A percentile compares a stretch with the other conserved stretches of the same genome.
These are phyloP conservation scores for Cataglyphis hispanica DNA, from an alignment of 1,140 invertebrate species.

Conservation along the genomic window DNA sequence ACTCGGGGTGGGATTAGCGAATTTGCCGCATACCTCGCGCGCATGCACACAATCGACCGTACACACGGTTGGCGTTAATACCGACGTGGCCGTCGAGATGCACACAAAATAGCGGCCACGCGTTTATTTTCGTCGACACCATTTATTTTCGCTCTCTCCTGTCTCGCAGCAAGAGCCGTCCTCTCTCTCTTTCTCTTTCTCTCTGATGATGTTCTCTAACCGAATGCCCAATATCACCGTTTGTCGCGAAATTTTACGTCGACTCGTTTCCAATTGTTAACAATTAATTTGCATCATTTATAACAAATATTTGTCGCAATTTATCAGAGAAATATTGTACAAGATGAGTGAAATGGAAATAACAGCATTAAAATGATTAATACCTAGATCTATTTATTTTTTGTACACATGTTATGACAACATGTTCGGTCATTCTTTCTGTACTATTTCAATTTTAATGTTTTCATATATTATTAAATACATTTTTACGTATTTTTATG, in stretches of 20 bases:
- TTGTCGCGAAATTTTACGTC: slow-evolving; percentile 23
- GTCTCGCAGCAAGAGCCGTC: not conserved
- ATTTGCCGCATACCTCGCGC: slow-evolving; percentile 71
- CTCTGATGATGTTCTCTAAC: not conserved
- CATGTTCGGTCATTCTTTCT: not conserved
- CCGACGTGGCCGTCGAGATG: slow-evolving; percentile 66
- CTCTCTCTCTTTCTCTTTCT: not conserved
- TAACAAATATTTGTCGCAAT: not conserved
- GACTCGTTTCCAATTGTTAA: not conserved
- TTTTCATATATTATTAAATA: not conserved
- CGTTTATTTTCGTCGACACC: slow-evolving; percentile 79
- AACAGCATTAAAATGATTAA: not conserved
- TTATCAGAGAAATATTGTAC: not conserved
- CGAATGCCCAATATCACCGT: not conserved
- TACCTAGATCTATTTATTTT: not conserved
- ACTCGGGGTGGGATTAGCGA: slow-evolving; percentile 63
- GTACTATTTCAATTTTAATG: not conserved
- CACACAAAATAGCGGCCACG: slow-evolving; percentile 78
- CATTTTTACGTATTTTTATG: not conserved
- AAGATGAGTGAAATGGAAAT: not conserved
- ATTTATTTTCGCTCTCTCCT: slow-evolving; percentile 76
- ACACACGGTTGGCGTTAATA: slow-evolving; percentile 43
- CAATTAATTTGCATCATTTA: not conserved
- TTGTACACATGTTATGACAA: not conserved
- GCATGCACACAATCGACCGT: slow-evolving; percentile 67